Conservation (phyloP, 2,113 vertebrate genomes). For the Zosterops hypoxanthus region DNA sequence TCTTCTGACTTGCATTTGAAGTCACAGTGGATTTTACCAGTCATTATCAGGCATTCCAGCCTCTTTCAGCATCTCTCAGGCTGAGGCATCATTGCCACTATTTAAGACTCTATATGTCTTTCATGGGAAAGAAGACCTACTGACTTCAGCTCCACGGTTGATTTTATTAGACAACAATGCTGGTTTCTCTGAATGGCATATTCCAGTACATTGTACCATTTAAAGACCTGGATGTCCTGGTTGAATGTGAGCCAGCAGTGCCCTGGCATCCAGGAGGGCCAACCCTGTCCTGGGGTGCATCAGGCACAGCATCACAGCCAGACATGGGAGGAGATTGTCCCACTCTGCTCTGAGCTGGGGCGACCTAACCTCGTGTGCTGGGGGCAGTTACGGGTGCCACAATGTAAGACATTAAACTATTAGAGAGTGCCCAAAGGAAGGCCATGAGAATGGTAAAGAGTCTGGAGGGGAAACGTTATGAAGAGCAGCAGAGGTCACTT, state of each 20-base stretch:
- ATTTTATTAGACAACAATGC: not conserved
- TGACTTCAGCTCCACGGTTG: not conserved
- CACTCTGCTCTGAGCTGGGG: fast-evolving
- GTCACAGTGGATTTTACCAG: not conserved
- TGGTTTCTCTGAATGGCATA: not conserved
- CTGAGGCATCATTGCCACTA: not conserved
- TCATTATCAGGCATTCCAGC: not conserved
- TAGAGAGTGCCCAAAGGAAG: not conserved
- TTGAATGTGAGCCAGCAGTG: fast-evolving
- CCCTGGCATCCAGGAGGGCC: not conserved
- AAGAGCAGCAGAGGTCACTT: not conserved
- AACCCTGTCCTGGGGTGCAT: fast-evolving
- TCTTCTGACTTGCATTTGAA: not conserved
- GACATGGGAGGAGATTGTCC: not conserved
- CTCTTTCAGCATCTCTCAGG: not conserved
- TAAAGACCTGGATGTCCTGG: not conserved
- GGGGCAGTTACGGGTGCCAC: not conserved
- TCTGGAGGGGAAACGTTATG: not conserved
- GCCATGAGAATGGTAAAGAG: not conserved
- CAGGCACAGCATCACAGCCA: fast-evolving
- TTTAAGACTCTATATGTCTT: not conserved
- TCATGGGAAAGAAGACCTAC: not conserved
- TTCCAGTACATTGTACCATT: not conserved
- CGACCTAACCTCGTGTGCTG: fast-evolving
- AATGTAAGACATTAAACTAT: not conserved